These are phyloP conservation scores for Aleiodes testaceus DNA, from an alignment of 2,888 invertebrate genomes.

Conservation along the genomic window DNA sequence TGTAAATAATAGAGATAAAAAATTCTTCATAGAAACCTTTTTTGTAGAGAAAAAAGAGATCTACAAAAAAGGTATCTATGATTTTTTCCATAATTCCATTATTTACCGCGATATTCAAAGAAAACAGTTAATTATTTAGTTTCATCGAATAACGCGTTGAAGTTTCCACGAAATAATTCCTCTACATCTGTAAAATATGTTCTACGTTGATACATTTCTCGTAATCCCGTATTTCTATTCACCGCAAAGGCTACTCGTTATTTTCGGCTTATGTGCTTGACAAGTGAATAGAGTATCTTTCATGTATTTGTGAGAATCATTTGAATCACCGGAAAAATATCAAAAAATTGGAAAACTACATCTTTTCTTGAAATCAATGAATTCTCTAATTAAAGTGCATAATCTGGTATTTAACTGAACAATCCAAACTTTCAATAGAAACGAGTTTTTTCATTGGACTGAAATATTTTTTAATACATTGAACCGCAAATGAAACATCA, in stretches of 20 bases:
- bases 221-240: slow-evolving; percentile 56
- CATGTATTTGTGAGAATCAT: background rate
- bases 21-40: too few species aligned
- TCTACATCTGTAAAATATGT: background rate
- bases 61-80: too few species aligned
- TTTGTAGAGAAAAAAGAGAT: too few species aligned
- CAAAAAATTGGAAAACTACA: too few species aligned
- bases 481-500: slow-evolving; percentile 24
- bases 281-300: slow-evolving; percentile 38
- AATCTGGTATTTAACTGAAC: background rate
- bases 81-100: too few species aligned
- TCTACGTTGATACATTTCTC: background rate
- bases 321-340: background rate
- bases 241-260: slow-evolving; percentile 58
- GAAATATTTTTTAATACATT: background rate
- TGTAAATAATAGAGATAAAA: too few species aligned
- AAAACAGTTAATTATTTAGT: too few species aligned
- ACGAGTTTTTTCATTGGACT: background rate
- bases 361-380: too few species aligned
- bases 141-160: too few species aligned
- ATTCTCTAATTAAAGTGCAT: background rate
- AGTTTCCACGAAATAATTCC: too few species aligned
- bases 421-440: background rate
- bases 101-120: too few species aligned
- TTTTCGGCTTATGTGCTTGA: slow-evolving; percentile 62